phyloP scores from a whole-genome alignment of 2,113 vertebrate genomes.

The Nannobrachium achirus region DNA sequence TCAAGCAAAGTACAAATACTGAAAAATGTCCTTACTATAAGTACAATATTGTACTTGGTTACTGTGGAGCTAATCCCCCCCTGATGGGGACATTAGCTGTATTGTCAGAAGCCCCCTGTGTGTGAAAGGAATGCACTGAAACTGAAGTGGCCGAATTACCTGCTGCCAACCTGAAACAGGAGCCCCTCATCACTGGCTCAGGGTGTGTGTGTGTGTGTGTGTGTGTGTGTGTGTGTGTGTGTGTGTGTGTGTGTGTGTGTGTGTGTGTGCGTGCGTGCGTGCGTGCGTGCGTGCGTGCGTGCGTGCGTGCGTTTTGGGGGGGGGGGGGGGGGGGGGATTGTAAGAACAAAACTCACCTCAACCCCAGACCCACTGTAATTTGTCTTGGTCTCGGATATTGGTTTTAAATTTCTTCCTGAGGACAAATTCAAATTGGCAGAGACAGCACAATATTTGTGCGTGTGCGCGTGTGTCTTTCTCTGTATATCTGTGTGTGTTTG shows the following conservation, averaged over 20 bases:
- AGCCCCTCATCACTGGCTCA: slow-evolving; percentile 7
- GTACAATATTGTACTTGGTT: no score
- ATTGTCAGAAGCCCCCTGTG: slow-evolving; percentile 23
- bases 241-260: background rate
- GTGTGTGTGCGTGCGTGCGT: slow-evolving; percentile 16
- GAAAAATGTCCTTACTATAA: no score
- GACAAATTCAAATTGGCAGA: slow-evolving; percentile 9
- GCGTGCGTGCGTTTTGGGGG: slow-evolving; percentile 5
- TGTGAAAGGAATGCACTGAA: slow-evolving; percentile 53
- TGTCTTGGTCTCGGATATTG: background rate
- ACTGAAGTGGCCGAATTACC: slow-evolving; percentile 43
- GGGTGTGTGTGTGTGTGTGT: slow-evolving; percentile 1
- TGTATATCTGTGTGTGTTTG: slow-evolving; percentile 4
- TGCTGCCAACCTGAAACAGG: slow-evolving; percentile 16
- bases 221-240: slow-evolving; percentile 1
- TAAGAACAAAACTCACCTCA: background rate
- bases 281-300: slow-evolving; percentile 12
- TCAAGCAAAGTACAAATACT: no score
- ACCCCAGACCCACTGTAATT: slow-evolving; percentile 16
- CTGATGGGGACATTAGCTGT: slow-evolving; percentile 49
- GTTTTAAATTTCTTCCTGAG: slow-evolving; percentile 13
- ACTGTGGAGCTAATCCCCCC: slow-evolving; percentile 23
- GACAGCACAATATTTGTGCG: background rate
- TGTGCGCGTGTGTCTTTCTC: background rate
- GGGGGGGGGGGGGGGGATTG: background rate